phyloP scores from a whole-genome alignment of 2,888 invertebrate species.

The Nephrotoma appendiculata region DNA sequence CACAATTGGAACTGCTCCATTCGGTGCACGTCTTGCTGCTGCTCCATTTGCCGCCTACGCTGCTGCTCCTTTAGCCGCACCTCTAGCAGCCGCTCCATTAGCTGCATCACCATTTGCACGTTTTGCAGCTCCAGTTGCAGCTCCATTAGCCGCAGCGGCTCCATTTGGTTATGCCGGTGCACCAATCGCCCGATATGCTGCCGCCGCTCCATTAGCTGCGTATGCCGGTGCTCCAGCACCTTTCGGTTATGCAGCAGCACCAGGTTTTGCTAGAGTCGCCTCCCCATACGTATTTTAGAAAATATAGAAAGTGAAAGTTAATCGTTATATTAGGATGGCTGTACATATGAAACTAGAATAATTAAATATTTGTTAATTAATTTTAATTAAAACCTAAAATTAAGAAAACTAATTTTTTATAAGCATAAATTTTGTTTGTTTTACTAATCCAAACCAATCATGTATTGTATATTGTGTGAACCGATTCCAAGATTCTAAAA shows the following conservation, averaged over 20 bases:
- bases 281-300: not conserved
- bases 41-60: slow-evolving; percentile 27
- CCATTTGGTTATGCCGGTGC: slow-evolving; percentile 8
- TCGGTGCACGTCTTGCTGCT: slow-evolving; percentile 9
- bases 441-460: not conserved
- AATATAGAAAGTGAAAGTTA: not conserved
- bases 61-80: slow-evolving; percentile 29
- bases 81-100: slow-evolving; percentile 25
- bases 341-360: not conserved
- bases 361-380: not conserved
- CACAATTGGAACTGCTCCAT: not conserved
- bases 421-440: not conserved
- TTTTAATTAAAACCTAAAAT: not conserved
- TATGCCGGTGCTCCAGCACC: not conserved
- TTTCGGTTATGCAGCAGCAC: not conserved
- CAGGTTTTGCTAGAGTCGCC: not conserved
- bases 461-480: no score
- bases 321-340: not conserved
- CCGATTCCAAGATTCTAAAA: no score
- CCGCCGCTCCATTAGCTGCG: not conserved
- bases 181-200: slow-evolving; percentile 16
- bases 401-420: not conserved
- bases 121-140: slow-evolving; percentile 17
- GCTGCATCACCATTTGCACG: slow-evolving; percentile 26
- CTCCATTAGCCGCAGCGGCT: not conserved